phyloP scores from a whole-genome alignment of 2,797 vertebrate species.

The Urocyon cinereoargenteus region DNA sequence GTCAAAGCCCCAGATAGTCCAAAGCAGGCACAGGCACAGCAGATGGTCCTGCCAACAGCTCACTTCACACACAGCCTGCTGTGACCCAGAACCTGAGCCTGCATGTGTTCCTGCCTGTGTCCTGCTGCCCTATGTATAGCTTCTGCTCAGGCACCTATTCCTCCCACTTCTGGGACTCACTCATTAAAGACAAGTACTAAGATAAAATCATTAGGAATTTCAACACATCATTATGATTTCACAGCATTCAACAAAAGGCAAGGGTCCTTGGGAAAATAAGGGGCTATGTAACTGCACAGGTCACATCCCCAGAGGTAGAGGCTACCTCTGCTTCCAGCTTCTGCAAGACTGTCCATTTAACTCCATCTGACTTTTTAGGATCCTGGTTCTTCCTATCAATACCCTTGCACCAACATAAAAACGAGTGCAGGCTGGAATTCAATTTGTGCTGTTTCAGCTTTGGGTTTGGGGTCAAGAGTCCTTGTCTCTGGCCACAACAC shows the following conservation, averaged over 20 bases:
- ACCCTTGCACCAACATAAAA: not conserved
- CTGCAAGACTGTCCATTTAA: not conserved
- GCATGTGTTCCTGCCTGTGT: not conserved
- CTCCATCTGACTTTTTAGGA: not conserved
- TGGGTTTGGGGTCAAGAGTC: not conserved
- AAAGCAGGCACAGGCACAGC: not conserved
- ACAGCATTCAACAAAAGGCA: not conserved
- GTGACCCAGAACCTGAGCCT: not conserved
- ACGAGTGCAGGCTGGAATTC: not conserved
- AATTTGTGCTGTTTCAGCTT: not conserved
- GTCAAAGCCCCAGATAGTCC: not conserved
- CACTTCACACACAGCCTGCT: not conserved
- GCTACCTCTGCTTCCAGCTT: not conserved
- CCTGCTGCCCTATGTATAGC: not conserved
- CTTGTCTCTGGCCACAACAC: not conserved
- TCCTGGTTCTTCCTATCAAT: not conserved
- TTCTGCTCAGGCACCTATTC: not conserved
- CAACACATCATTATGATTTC: not conserved
- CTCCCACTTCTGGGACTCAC: no score
- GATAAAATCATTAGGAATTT: not conserved
- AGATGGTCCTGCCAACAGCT: not conserved
- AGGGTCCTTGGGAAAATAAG: not conserved
- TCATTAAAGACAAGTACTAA: not conserved
- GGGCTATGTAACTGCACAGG: not conserved
- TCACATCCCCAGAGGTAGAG: not conserved